Percentiles rank a stretch among this genome's conserved stretches.
These are phyloP conservation scores for Thunnus albacares DNA, from an alignment of 2,797 vertebrate species.

Conservation along the genomic window DNA sequence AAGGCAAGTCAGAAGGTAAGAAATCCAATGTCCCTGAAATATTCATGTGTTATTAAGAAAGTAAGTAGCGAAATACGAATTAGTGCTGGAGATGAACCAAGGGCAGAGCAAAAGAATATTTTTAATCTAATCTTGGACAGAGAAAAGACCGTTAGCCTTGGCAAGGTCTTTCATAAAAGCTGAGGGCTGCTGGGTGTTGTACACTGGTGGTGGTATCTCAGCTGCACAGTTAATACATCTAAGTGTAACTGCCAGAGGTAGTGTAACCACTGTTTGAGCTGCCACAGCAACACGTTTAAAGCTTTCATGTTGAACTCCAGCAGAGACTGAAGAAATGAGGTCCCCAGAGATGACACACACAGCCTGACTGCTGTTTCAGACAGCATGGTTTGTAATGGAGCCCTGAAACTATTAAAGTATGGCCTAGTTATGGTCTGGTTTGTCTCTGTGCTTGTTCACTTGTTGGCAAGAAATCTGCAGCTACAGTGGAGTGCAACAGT, in stretches of 20 bases:
- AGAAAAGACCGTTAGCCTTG: not conserved
- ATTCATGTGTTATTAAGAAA: conserved; percentile 15
- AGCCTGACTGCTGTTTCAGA: conserved; percentile 10
- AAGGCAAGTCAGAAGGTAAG: not conserved
- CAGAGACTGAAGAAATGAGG: conserved; percentile 39
- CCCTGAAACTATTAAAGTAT: conserved; percentile 26
- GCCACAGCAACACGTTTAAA: conserved; percentile 9
- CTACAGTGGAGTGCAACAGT: not conserved
- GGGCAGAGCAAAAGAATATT: conserved; percentile 2
- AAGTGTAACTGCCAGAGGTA: conserved; percentile 18
- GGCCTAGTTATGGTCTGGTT: conserved; percentile 37
- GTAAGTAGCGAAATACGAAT: not conserved
- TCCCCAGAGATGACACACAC: conserved; percentile 29
- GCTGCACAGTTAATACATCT: not conserved
- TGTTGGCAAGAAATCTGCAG: not conserved
- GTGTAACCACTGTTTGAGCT: conserved; percentile 11
- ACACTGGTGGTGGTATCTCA: not conserved
- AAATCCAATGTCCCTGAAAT: not conserved
- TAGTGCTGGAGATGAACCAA: not conserved
- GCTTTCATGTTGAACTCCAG: conserved; percentile 20
- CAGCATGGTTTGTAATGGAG: conserved; percentile 15
- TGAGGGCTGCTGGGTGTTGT: not conserved
- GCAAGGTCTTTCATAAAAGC: not conserved
- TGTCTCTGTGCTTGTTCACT: conserved; percentile 20
- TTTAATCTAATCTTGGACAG: conserved; percentile 4